phyloP scores from a whole-genome alignment of 2,113 vertebrate genomes.

The Takifugu bimaculatus region DNA sequence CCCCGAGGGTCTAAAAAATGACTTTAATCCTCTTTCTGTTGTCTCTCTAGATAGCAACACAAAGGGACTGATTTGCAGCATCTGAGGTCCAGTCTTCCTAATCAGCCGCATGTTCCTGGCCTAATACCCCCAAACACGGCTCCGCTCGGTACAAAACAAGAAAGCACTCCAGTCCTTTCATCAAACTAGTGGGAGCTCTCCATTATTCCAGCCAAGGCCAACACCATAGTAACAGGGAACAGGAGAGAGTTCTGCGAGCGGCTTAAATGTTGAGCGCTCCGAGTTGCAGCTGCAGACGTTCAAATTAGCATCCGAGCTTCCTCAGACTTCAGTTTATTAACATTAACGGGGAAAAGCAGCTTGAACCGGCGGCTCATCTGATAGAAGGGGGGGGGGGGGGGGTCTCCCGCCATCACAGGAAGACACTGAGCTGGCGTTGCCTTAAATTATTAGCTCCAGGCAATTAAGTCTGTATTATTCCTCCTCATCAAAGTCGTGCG shows the following conservation, averaged over 20 bases:
- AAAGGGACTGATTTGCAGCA: constrained; percentile 60
- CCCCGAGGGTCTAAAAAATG: constrained; percentile 36
- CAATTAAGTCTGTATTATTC: constrained; percentile 48
- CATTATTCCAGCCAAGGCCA: constrained; percentile 46
- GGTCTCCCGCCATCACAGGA: constrained; percentile 43
- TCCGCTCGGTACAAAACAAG: constrained; percentile 23
- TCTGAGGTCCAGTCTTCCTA: constrained; percentile 51
- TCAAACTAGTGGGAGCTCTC: constrained; percentile 14
- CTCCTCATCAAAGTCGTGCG: not conserved
- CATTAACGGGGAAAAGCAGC: too few species aligned
- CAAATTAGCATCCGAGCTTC: too few species aligned
- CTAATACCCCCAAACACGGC: constrained; percentile 25
- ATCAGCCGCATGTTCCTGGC: constrained; percentile 53
- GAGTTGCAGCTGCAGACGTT: too few species aligned
- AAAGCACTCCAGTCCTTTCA: constrained; percentile 37
- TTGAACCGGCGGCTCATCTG: not conserved
- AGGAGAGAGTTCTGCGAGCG: constrained; percentile 20
- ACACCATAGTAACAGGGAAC: constrained; percentile 2
- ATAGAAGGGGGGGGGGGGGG: not conserved
- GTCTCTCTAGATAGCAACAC: constrained; percentile 57
- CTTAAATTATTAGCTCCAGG: constrained; percentile 1
- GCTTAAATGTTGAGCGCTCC: constrained; percentile 21
- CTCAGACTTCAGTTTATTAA: too few species aligned
- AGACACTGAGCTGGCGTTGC: constrained; percentile 5
- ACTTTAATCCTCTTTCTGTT: constrained; percentile 52